Evolutionary conservation across 2,888 invertebrate species (phyloP).

Genomic region (Scaptomyza flava): DNA sequence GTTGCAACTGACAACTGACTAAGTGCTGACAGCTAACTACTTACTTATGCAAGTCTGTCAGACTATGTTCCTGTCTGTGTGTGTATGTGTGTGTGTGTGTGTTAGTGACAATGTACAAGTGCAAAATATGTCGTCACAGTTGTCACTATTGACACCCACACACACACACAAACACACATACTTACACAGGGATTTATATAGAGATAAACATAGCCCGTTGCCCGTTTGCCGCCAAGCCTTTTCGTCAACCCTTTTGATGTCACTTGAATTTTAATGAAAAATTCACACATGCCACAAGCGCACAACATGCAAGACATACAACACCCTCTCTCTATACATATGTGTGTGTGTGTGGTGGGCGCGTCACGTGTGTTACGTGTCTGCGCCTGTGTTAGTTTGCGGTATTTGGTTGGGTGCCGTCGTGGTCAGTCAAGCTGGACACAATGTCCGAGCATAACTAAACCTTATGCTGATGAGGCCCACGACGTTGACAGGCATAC

Average conservation of each 20-base stretch:
- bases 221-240: conserved; percentile 28
- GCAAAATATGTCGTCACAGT: conserved; percentile 80
- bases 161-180: conserved; percentile 34
- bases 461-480: conserved; percentile 48
- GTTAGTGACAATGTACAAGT: conserved; percentile 69
- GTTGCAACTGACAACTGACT: conserved; percentile 61
- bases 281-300: conserved; percentile 80
- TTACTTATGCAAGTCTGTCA: conserved; percentile 64
- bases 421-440: conserved; percentile 69
- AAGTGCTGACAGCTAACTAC: conserved; percentile 63
- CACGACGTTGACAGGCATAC: conserved; percentile 62
- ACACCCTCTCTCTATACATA: conserved; percentile 1
- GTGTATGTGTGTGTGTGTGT: conserved; percentile 13
- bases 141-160: conserved; percentile 78
- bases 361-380: conserved; percentile 54
- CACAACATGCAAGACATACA: conserved; percentile 58
- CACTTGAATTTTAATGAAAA: conserved; percentile 82
- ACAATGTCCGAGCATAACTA: conserved; percentile 45
- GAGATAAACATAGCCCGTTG: conserved; percentile 26
- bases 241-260: conserved; percentile 81
- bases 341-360: conserved; percentile 26
- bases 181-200: conserved; percentile 9
- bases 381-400: conserved; percentile 51
- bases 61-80: neutral
- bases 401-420: conserved; percentile 68